Conservation (phyloP, 2,888 invertebrate genomes). For the Thumatha senex region DNA sequence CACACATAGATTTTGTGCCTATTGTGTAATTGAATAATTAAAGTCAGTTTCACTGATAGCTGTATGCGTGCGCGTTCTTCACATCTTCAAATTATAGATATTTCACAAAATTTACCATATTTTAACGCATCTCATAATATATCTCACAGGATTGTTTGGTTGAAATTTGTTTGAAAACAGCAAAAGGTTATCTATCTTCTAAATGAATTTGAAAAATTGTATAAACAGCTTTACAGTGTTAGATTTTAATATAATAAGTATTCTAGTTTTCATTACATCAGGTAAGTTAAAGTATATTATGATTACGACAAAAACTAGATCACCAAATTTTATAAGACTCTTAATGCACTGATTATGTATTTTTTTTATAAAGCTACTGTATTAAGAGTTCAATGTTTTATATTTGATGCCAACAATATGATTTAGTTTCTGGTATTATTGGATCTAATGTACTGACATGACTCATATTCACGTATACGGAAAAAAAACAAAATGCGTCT, state of each 20-base stretch:
- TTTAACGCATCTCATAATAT: conserved; percentile 17
- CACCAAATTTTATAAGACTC: not conserved
- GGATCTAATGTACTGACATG: not conserved
- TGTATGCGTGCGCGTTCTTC: conserved; percentile 13
- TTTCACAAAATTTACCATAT: conserved; percentile 8
- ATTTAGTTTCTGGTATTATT: not conserved
- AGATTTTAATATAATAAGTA: no score
- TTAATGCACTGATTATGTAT: not conserved
- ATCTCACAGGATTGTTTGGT: conserved; percentile 7
- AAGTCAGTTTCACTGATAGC: conserved; percentile 9
- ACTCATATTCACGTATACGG: conserved; percentile 6
- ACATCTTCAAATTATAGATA: conserved; percentile 4
- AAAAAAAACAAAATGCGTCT: conserved; percentile 7
- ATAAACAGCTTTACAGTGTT: no score
- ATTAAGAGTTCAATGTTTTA: not conserved
- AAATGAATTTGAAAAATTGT: no score
- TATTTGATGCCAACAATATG: not conserved
- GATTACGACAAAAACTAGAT: no score
- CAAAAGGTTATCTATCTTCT: no score
- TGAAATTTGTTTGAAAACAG: no score
- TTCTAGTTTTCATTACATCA: no score
- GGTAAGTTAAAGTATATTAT: no score
- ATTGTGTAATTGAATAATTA: conserved; percentile 9
- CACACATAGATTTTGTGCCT: conserved; percentile 6
- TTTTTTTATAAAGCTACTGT: not conserved